These are phyloP conservation scores for Drosophila borborema DNA, from an alignment of 2,888 invertebrate genomes.

Conservation along the genomic window DNA sequence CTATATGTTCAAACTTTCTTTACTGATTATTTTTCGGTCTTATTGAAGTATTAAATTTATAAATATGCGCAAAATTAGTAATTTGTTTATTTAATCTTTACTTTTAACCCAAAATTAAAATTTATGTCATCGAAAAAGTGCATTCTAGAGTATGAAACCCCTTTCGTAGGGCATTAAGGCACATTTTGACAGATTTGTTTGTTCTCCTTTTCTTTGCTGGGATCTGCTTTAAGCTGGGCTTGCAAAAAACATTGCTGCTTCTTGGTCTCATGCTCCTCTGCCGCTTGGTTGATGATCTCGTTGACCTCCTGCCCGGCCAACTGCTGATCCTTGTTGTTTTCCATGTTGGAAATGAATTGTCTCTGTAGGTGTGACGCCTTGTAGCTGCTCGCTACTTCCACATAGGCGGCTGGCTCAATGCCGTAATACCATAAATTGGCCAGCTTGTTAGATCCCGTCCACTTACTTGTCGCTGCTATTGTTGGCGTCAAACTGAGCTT, in stretches of 20 bases:
- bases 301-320: conserved; percentile 22
- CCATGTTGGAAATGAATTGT: conserved; percentile 2
- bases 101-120: too few relatives aligned
- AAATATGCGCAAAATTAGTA: too few relatives aligned
- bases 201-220: neutral
- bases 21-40: neutral
- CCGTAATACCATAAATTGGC: conserved; percentile 28
- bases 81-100: too few relatives aligned
- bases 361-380: neutral
- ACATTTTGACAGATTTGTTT: neutral
- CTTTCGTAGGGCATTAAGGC: neutral
- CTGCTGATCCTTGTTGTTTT: conserved; percentile 10
- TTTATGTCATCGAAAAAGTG: too few relatives aligned
- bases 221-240: neutral
- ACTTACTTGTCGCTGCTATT: conserved; percentile 11
- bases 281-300: conserved; percentile 60
- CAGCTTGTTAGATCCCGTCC: conserved; percentile 28
- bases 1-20: neutral
- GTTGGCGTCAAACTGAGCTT: conserved; percentile 38
- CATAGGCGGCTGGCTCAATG: conserved; percentile 59
- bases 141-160: too few relatives aligned
- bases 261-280: conserved; percentile 48
- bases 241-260: conserved; percentile 36
- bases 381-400: conserved; percentile 44
- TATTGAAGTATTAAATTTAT: neutral